These are phyloP conservation scores for Sylvicola cinctus DNA, from an alignment of 2,888 invertebrate species.

Conservation along the genomic window DNA sequence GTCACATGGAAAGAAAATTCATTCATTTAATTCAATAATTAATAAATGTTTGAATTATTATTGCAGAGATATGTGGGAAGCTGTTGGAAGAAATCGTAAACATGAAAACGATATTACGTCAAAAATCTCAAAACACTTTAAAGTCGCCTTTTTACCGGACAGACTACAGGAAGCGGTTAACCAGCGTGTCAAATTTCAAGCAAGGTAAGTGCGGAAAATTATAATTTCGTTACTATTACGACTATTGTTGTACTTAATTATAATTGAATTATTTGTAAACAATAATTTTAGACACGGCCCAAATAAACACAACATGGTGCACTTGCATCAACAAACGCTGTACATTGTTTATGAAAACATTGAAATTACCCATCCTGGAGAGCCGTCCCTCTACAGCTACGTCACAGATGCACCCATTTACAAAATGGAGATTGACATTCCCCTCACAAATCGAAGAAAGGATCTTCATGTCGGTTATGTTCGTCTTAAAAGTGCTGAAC, in stretches of 20 bases:
- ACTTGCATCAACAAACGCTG: slow-evolving; percentile 39
- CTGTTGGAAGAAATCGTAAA: slow-evolving; percentile 14
- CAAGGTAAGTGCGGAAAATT: slow-evolving; percentile 13
- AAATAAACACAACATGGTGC: slow-evolving; percentile 25
- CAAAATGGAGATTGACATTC: slow-evolving; percentile 34
- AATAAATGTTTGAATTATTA: no score
- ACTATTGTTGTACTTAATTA: background rate
- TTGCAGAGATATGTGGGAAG: slow-evolving; percentile 16
- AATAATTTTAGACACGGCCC: slow-evolving; percentile 19
- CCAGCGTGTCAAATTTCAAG: slow-evolving; percentile 33
- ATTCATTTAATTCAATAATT: no score
- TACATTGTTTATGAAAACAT: slow-evolving; percentile 53
- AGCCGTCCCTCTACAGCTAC: slow-evolving; percentile 35
- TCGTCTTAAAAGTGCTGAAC: slow-evolving; percentile 17
- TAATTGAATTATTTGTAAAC: slow-evolving; percentile 1
- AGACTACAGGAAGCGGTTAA: slow-evolving; percentile 45
- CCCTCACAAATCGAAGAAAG: slow-evolving; percentile 13
- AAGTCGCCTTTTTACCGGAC: slow-evolving; percentile 44
- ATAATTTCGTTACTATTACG: background rate
- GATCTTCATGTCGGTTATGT: slow-evolving; percentile 18
- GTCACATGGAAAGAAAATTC: no score
- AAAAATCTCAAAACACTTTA: slow-evolving; percentile 28
- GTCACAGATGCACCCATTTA: slow-evolving; percentile 38
- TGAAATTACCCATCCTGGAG: slow-evolving; percentile 42
- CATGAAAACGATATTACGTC: slow-evolving; percentile 16